These are phyloP conservation scores for Cyprinodon variegatus DNA, from an alignment of 2,113 vertebrate species.

Conservation along the genomic window DNA sequence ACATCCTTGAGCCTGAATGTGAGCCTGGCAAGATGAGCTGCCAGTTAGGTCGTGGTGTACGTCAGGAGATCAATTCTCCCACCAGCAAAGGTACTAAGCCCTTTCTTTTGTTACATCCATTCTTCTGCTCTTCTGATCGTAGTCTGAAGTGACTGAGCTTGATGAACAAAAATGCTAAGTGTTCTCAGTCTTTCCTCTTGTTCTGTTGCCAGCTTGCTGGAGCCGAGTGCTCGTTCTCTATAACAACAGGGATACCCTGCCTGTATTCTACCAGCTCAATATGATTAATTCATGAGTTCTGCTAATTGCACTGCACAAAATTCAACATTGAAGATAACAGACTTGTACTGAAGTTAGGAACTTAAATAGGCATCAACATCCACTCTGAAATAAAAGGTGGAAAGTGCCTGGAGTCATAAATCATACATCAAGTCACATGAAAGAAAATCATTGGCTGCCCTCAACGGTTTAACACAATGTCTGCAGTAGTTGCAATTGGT, in stretches of 20 bases:
- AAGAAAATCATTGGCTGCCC: conserved; percentile 57
- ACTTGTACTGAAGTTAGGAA: conserved; percentile 41
- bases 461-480: conserved; percentile 42
- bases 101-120: conserved; percentile 18
- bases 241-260: conserved; percentile 49
- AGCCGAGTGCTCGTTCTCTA: conserved; percentile 39
- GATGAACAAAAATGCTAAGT: conserved; percentile 21
- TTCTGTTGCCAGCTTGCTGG: conserved; percentile 18
- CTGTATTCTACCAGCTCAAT: conserved; percentile 20
- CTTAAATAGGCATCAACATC: conserved; percentile 50
- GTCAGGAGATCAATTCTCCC: conserved; percentile 93
- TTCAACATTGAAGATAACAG: conserved; percentile 54
- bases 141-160: conserved; percentile 8
- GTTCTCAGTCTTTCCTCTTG: conserved; percentile 21
- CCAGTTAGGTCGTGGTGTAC: conserved; percentile 87
- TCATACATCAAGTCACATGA: conserved; percentile 61
- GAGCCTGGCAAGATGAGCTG: conserved; percentile 88
- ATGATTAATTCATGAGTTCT: conserved; percentile 70
- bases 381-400: conserved; percentile 57
- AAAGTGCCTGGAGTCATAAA: conserved; percentile 57
- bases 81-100: conserved; percentile 88
- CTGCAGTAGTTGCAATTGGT: conserved; percentile 35
- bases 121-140: conserved; percentile 19
- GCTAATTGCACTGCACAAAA: conserved; percentile 68
- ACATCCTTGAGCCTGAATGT: conserved; percentile 95